Base-by-base conservation (phyloP, 2,113 vertebrate species). In the Polypterus senegalus region DNA sequence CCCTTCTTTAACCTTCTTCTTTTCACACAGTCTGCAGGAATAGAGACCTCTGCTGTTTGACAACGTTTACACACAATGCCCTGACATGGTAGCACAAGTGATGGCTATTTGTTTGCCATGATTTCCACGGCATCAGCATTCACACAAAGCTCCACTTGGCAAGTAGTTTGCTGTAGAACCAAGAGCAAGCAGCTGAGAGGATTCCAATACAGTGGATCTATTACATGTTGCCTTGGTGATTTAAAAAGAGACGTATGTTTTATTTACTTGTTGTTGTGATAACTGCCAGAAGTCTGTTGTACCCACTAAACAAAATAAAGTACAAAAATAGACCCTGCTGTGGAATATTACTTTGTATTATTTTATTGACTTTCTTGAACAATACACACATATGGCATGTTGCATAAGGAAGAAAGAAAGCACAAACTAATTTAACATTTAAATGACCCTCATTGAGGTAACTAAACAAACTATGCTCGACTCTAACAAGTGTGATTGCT, bases 201-300 rank as follows among this genome's bases (percentile, higher is more conserved):
- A 68, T 58, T 71, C 71, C 75, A 78, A 54, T 0, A 5, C 54
- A 60, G 59, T 0, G 49, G 68, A 76, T 69, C 64, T 47, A 67
- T 63, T 63, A 72, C 48, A 8, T 68, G 68, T 75, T 79, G 70
- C 70, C 67, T 65, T 72, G 79, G 79, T 73, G 76, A 81, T 70
- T 57, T 65, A 68, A 51, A 66, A 57, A 74, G 62, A 48, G 43
- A 52, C 59, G 6, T 3, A 47, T 58, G 7, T 10, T 67, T 59
- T 11, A 9, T 75, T 70, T 69, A 49, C 66, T 60, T 9, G 43
- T 67, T 49, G 27, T 4, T 57, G 63, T 58, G 9, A 54, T 60
- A 46, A 11, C 45, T 64, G 65, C 63, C 58, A 53, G 54, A 56
- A 57, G 52, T 57, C 52, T 63, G 45, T 59, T 48, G 46, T 45